phyloP scores from a whole-genome alignment of 2,888 invertebrate species.

The Drosophila longiperda region DNA sequence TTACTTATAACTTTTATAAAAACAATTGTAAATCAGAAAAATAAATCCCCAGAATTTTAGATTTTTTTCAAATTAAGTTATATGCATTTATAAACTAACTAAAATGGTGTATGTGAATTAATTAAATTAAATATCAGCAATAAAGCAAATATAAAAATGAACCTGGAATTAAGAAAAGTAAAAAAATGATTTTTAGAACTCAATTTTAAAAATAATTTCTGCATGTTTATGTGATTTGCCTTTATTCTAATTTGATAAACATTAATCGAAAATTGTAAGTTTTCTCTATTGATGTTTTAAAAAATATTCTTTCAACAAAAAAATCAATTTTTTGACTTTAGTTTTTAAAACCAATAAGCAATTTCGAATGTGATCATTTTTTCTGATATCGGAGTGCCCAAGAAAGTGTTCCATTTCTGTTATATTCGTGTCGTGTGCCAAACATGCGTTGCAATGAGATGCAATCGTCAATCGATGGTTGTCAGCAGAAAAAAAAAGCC shows the following conservation, averaged over 20 bases:
- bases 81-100: not conserved
- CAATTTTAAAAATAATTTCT: not conserved
- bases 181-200: not conserved
- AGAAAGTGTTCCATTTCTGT: not conserved
- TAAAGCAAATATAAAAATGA: not conserved
- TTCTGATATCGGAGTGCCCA: not conserved
- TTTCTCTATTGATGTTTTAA: not conserved
- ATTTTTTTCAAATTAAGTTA: not conserved
- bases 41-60: not conserved
- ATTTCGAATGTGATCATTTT: not conserved
- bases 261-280: not conserved
- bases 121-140: not conserved
- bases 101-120: not conserved
- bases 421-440: constrained; percentile 14
- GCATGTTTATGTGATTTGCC: not conserved
- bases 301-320: too few relatives aligned
- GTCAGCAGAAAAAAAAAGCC: constrained; percentile 33
- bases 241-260: not conserved
- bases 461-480: constrained; percentile 45
- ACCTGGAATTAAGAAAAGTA: not conserved
- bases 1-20: not conserved
- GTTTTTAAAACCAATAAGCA: too few relatives aligned
- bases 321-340: too few relatives aligned
- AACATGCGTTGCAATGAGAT: constrained; percentile 25
- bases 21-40: not conserved